Evolutionary conservation across 2,888 invertebrate species (phyloP).

Genomic region (Ichneumon xanthorius): DNA sequence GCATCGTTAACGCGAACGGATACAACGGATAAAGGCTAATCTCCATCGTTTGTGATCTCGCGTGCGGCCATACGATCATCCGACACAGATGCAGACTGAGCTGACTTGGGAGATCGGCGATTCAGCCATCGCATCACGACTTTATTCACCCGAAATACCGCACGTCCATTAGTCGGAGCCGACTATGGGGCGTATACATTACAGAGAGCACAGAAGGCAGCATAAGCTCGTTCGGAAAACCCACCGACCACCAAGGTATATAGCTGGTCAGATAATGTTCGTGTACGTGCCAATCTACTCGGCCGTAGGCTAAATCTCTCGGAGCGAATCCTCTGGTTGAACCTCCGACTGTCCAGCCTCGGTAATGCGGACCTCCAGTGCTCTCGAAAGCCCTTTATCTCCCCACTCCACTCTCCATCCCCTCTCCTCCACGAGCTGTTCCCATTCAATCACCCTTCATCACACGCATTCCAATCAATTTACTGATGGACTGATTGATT

Average conservation of each 20-base stretch:
- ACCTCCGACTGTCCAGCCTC: constrained; percentile 50
- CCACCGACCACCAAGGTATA: constrained; percentile 2
- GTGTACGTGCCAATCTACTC: constrained; percentile 23
- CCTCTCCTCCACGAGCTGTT: not conserved
- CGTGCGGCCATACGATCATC: not conserved
- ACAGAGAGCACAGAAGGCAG: constrained; percentile 6
- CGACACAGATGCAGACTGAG: not conserved
- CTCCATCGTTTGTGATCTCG: not conserved
- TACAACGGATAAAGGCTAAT: not conserved
- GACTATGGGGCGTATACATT: constrained; percentile 21
- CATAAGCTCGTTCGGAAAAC: constrained; percentile 32
- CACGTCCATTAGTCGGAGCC: constrained; percentile 81
- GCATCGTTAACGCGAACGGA: not conserved
- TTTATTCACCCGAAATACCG: constrained; percentile 11
- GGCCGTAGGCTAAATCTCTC: constrained; percentile 12
- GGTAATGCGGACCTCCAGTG: constrained; percentile 51
- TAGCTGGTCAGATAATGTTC: constrained; percentile 13
- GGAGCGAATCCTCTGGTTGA: constrained; percentile 30
- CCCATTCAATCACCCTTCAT: constrained; percentile 4
- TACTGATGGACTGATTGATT: constrained; percentile 6
- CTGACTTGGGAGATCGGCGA: not conserved
- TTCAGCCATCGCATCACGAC: not conserved
- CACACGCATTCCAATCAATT: constrained; percentile 45
- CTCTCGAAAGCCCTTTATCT: constrained; percentile 1
- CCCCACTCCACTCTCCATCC: not conserved